phyloP scores from a whole-genome alignment of 1,140 invertebrate genomes.

The Formica exsecta region DNA sequence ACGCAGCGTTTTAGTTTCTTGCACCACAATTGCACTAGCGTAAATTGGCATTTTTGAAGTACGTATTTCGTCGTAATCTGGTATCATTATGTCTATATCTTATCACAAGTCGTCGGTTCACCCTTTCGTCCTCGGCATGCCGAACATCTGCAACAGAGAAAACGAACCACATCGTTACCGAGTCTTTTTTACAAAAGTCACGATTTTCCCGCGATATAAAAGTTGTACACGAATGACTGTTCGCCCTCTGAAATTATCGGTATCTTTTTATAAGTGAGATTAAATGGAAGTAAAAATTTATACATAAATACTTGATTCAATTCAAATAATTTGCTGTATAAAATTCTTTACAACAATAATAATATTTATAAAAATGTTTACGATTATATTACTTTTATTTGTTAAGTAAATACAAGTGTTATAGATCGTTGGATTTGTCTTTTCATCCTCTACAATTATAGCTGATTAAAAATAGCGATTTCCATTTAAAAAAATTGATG shows the following conservation, averaged over 20 bases:
- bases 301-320: too few relatives aligned
- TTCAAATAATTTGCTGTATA: too few relatives aligned
- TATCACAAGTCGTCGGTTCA: conserved; percentile 84
- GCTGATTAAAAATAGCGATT: too few relatives aligned
- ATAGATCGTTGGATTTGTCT: too few relatives aligned
- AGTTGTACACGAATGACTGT: not conserved
- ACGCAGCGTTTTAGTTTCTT: conserved; percentile 57
- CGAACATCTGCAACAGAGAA: conserved; percentile 81
- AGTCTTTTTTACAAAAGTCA: not conserved
- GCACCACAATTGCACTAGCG: conserved; percentile 79
- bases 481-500: too few relatives aligned
- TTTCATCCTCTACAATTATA: too few relatives aligned
- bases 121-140: conserved; percentile 76
- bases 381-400: too few relatives aligned
- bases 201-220: not conserved
- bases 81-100: conserved; percentile 84
- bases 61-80: conserved; percentile 81
- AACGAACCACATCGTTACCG: conserved; percentile 11
- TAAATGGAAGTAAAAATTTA: not conserved
- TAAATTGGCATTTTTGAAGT: conserved; percentile 83
- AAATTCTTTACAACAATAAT: too few relatives aligned
- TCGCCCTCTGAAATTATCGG: not conserved
- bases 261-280: not conserved
- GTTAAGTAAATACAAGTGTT: too few relatives aligned
- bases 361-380: too few relatives aligned